Base-by-base conservation (phyloP, 2,888 invertebrate species). In the Polyommatus icarus region DNA sequence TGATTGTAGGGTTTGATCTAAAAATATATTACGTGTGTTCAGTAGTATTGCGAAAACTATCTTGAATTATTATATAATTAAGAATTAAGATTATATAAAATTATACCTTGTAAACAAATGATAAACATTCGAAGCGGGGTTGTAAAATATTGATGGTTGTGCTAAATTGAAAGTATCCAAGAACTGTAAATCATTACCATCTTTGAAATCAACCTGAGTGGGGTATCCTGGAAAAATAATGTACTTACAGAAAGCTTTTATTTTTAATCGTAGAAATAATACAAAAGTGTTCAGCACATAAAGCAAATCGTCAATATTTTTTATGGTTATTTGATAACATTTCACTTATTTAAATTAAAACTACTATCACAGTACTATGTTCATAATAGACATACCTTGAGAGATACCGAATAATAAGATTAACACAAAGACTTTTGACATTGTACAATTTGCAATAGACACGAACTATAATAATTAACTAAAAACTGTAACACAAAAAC, bases 71-170 rank as follows among this genome's bases (percentile, higher is more conserved):
- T 54, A 18, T 54, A 54, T 18, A 54, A 54, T 18, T 54, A 54
- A 12, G 12, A 46, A 3, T 10, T 1, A 7, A 50, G 12, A 54
- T 54, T 15, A 50, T 15, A 4, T 29, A 24, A 67, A 18, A 61
- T 67, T 50, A 73, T 46, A 90, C 91, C 90, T 89, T 0, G 91
- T 91, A 80, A 89, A 91, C 15, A 90, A 82, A 81, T 91, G 90
- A 79, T 90, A 90, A 3, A 82, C 84, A 80, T 90, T 91, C 18
- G 84, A 79, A 7, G 78, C 78, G 0, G 91, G 89, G 59, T 88
- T 82, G 77, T 83, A 91, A 82, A 88, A 82, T 0, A 82, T 81
- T 10, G 84, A 71, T 32, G 24, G 20, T 20, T 8, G 20, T 20
- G 59, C 59, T 59, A 59, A 20, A 10, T 59, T n/a, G n/a, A 7